Percentiles rank a stretch among this genome's conserved stretches.
These are phyloP conservation scores for Corythoichthys intestinalis DNA, from an alignment of 2,113 vertebrate genomes.

Conservation along the genomic window DNA sequence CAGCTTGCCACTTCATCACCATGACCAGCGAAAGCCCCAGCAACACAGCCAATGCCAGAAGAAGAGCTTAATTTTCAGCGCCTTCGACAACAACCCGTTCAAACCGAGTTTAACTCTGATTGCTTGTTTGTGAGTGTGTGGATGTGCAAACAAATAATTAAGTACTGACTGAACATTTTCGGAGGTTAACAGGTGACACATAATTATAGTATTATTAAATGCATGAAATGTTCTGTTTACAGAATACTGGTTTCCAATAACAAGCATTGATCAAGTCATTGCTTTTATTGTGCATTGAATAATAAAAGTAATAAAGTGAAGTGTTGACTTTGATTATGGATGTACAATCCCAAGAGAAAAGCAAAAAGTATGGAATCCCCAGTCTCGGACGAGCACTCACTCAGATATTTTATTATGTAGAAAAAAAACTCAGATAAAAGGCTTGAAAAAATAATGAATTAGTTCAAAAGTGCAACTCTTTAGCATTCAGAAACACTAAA, in stretches of 20 bases:
- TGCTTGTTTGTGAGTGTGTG: not conserved
- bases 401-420: no score
- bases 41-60: slow-evolving; percentile 41
- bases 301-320: not conserved
- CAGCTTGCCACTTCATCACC: slow-evolving; percentile 39
- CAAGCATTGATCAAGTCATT: not conserved
- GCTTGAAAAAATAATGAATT: no score
- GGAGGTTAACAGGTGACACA: slow-evolving; percentile 6
- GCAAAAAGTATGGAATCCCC: no score
- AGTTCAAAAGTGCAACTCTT: no score
- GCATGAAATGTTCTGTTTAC: not conserved
- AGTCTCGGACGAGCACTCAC: no score
- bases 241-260: not conserved
- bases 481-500: no score
- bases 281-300: not conserved
- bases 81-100: slow-evolving; percentile 50
- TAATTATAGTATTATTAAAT: not conserved
- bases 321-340: not conserved
- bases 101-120: slow-evolving; percentile 29
- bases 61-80: slow-evolving; percentile 52
- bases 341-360: no score
- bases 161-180: slow-evolving; percentile 14
- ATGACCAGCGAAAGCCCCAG: slow-evolving; percentile 42
- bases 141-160: not conserved
- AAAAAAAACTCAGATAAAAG: no score